Base-by-base conservation (phyloP, 2,888 invertebrate species). In the Caenorhabditis macrosperma region DNA sequence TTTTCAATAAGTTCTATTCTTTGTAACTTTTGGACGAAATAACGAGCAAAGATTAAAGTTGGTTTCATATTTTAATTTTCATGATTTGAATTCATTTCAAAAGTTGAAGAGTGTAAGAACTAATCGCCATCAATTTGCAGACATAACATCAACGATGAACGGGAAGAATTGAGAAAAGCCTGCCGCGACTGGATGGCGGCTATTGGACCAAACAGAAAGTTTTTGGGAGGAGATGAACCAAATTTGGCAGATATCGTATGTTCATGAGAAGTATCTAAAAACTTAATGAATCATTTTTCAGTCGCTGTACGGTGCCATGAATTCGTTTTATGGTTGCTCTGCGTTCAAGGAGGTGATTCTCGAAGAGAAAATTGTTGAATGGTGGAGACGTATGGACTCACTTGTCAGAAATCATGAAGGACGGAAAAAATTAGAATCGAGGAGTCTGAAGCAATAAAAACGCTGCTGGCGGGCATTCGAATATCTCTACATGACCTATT, bases 101-200 rank as follows among this genome's bases (percentile, higher is more conserved):
- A 15, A 20, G 12, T 12, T 50, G 10, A n/a, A n/a, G n/a, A n/a
- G n/a, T n/a, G n/a, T n/a, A n/a, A n/a, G 38, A 38, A 38, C 3
- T 12, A 9, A n/a, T 15, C 7, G 3, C 6, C 5, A 38, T 5
- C 9, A 38, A 12, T 38, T 76, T 92, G 7, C 91, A 94, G 95
- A 81, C 94, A 98, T 90, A 92, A 94, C 74, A 93, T 99, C 30
- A 94, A 95, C 82, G 94, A 95, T 22, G 95, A 99, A 90, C 93
- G 98, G 1, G 92, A 94, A 81, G 95, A 96, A 0, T 93, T 99
- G 15, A 97, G 96, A 91, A 95, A 96, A 74, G 95, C 95, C 55
- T 94, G 95, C 63, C 94, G 95, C 88, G 92, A 93, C 50, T 98
- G 96, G 95, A 92, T 94, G 67, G 92, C 91, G 52, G 94, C 93